These are phyloP conservation scores for Trypoxylus dichotomus DNA, from an alignment of 1,140 invertebrate genomes.

Conservation along the genomic window DNA sequence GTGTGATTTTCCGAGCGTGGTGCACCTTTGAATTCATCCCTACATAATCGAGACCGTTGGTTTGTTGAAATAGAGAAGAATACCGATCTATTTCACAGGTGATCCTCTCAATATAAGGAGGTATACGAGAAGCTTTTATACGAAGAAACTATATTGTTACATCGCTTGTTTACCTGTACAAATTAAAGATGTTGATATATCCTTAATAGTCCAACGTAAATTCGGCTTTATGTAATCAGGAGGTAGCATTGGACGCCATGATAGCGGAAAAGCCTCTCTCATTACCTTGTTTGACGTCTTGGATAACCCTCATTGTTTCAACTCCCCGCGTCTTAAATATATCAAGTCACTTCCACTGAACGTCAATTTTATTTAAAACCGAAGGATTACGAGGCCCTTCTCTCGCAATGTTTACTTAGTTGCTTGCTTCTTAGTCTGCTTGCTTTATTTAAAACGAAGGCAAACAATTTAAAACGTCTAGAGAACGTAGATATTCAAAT, in stretches of 20 bases:
- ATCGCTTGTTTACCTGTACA: too few relatives aligned
- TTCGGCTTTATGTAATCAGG: slow-evolving; percentile 11
- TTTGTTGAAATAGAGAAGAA: too few relatives aligned
- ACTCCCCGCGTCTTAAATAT: background rate
- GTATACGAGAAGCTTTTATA: too few relatives aligned
- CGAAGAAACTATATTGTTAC: too few relatives aligned
- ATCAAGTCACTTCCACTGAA: background rate
- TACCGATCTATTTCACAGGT: too few relatives aligned
- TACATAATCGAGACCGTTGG: too few relatives aligned
- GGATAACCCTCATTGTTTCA: slow-evolving; percentile 12
- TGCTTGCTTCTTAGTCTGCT: background rate
- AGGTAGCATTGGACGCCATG: background rate
- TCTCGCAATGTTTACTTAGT: background rate
- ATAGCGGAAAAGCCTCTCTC: background rate
- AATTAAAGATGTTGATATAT: background rate
- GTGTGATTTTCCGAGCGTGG: background rate
- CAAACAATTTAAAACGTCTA: slow-evolving; percentile 6
- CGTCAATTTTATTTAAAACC: background rate
- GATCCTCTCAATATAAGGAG: too few relatives aligned
- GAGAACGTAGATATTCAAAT: background rate
- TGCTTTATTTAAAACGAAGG: slow-evolving; percentile 13
- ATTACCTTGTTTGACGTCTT: slow-evolving; percentile 8
- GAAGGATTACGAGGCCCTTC: background rate
- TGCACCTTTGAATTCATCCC: background rate
- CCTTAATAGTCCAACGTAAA: background rate